Base-by-base conservation (phyloP, 1,140 invertebrate species). In the Drosophila willistoni region DNA sequence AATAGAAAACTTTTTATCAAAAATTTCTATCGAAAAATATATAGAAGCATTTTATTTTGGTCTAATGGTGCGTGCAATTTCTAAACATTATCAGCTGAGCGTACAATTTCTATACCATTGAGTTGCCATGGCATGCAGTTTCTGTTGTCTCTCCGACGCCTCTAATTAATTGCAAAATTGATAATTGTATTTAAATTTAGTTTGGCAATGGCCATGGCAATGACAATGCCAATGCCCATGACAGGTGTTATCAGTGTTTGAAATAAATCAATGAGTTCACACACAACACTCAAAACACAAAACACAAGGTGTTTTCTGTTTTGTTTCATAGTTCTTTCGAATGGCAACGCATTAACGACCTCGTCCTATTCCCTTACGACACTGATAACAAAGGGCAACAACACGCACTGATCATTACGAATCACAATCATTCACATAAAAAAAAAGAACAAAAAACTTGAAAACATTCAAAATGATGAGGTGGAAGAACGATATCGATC, bases 151-250 rank as follows among this genome's bases (percentile, higher is more conserved):
- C 36, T 39, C 44, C 19, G 44, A 51, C 44, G 44, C 44, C 44
- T 51, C 44, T 22, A 51, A 51, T 51, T 51, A 51, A 51, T 51
- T 51, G 44, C 44, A 51, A 51, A 51, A 51, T 51, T 51, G 44
- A 51, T 51, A 51, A 51, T 51, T 51, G 3, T 51, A 51, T 51
- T 51, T 51, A 51, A 51, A 51, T 51, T 51, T 51, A 51, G 44
- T 51, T 51, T 51, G 7, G 7, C 44, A 10, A 51, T 51, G 44
- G 44, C 44, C 17, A 51, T 22, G 17, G 44, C 44, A 7, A 19
- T 47, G 44, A 5, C 29, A 29, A 29, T 29, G 22, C 22, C 22
- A 25, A 25, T 25, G 22, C n/a, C 42, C n/a, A 44, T 44, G 44
- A 10, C 44, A 51, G 44, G 44, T 51, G 44, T 51, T 51, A 51